phyloP scores from a whole-genome alignment of 2,797 vertebrate species.

The Manis javanica region DNA sequence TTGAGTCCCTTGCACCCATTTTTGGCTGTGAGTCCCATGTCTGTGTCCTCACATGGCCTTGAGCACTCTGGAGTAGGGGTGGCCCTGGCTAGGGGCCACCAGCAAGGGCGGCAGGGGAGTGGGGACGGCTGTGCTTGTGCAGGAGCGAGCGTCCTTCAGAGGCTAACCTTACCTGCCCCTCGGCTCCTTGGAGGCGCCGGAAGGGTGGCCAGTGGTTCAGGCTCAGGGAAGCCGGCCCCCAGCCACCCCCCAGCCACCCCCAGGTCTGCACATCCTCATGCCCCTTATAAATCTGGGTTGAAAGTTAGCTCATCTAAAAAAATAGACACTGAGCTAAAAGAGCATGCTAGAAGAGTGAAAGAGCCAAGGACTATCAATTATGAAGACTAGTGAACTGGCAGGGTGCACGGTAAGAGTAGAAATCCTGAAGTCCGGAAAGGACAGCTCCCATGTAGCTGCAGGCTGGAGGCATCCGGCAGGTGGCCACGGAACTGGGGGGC shows the following conservation, averaged over 20 bases:
- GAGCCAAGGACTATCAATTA: rapidly evolving
- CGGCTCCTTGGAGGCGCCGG: no score
- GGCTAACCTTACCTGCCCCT: neutral
- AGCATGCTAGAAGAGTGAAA: rapidly evolving
- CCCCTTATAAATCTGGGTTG: neutral
- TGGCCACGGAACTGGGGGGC: rapidly evolving
- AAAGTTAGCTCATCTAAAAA: neutral
- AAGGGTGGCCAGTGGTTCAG: rapidly evolving
- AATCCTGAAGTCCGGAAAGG: no score
- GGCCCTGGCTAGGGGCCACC: no score
- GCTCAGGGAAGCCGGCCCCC: no score
- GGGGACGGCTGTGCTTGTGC: rapidly evolving
- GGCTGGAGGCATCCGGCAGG: rapidly evolving
- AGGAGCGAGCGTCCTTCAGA: rapidly evolving
- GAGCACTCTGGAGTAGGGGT: no score
- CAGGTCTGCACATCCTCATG: rapidly evolving
- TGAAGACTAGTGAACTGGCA: rapidly evolving
- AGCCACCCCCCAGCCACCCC: no score
- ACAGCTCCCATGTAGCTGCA: rapidly evolving
- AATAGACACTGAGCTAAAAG: neutral
- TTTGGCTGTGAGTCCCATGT: neutral
- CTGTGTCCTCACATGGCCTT: rapidly evolving
- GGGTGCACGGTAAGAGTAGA: rapidly evolving
- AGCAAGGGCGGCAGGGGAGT: rapidly evolving
- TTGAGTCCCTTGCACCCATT: neutral